phyloP scores from a whole-genome alignment of 2,113 vertebrate genomes.

The Microcebus jonahi region DNA sequence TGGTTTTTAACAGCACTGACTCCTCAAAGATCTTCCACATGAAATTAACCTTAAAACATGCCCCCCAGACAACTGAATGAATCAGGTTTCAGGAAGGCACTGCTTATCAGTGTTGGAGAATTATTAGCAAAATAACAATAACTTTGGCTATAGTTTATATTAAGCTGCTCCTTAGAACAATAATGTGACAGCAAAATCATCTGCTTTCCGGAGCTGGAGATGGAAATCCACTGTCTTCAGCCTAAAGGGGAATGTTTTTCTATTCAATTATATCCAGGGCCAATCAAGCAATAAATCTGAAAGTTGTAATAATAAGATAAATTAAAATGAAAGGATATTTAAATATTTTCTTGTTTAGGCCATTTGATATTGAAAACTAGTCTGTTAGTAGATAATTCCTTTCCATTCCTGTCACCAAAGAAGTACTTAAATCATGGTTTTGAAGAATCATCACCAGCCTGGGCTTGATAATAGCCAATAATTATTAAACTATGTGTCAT shows the following conservation, averaged over 20 bases:
- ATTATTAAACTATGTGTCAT: background rate
- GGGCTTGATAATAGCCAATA: background rate
- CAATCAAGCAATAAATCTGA: constrained; percentile 30
- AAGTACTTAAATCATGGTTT: background rate
- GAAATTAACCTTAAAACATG: background rate
- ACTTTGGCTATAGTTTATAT: background rate
- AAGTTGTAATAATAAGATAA: background rate
- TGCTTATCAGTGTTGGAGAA: background rate
- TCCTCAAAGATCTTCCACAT: background rate
- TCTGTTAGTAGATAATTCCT: background rate
- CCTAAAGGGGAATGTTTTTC: background rate
- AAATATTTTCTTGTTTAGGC: background rate
- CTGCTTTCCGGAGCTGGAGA: background rate
- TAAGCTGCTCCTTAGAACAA: background rate
- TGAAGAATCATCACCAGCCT: constrained; percentile 34
- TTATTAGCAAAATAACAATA: background rate
- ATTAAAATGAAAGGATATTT: background rate
- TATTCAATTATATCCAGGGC: background rate
- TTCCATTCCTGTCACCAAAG: constrained; percentile 14
- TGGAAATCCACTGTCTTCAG: background rate
- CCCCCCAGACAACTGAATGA: background rate
- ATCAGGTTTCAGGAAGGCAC: background rate
- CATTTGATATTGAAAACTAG: constrained; percentile 8
- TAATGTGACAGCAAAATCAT: background rate
- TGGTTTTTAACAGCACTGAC: background rate